Base-by-base conservation (phyloP, 1,140 invertebrate species). In the Antheraea mylitta region DNA sequence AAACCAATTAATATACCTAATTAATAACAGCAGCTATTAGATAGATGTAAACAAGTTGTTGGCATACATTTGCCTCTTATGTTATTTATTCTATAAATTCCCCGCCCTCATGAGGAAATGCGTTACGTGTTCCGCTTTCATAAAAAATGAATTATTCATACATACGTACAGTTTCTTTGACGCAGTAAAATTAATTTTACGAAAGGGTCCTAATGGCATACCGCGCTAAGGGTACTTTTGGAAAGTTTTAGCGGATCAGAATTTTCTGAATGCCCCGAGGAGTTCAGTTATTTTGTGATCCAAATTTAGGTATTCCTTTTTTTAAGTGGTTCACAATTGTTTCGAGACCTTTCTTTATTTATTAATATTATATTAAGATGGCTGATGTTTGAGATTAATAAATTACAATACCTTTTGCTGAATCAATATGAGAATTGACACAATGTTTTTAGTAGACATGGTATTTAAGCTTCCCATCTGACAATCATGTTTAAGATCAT, bases 121-220 rank as follows among this genome's bases (percentile, higher is more conserved):
- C 11, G 45, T 53, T 53, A 11, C 45, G 45, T 13, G 13, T 53
- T 9, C 38, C 38, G 38, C 38, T 42, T 53, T 53, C 45, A 5
- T 53, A 53, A 53, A 53, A n/a, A 16, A 53, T 53, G 45, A 53
- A 53, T 53, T 16, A 53, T 53, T 53, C 45, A 53, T 53, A 53
- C 45, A 13, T 53, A 53, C 45, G 11, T 11, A 53, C 45, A 53
- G 45, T 53, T 53, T 53, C 45, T 53, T 53, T 53, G 45, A 53
- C 11, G 45, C 45, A 13, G 45, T 5, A 13, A 53, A 53, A 53
- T 53, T 53, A 53, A 53, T 53, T 53, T 53, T 53, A 53, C 16
- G 45, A 53, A 53, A 53, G 10, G 38, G 45, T 53, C 45, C 11
- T 16, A 13, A 53, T 53, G 45, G 11, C 13, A 53, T 53, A 16